phyloP scores from a whole-genome alignment of 1,140 invertebrate species.

The Sminthurinus signatus region DNA sequence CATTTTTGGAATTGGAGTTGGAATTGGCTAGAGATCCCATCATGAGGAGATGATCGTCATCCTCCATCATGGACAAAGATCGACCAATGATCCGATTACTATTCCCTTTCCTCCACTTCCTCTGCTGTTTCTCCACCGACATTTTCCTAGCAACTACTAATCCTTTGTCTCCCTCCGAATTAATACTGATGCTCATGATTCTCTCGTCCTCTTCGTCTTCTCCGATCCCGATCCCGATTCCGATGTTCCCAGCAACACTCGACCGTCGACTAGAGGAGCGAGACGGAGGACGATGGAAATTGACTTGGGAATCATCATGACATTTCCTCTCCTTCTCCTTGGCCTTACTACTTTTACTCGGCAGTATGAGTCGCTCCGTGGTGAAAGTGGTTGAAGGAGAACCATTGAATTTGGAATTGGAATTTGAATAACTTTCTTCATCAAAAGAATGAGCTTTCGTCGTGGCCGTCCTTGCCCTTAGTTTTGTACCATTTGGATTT shows the following conservation, averaged over 20 bases:
- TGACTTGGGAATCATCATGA: not conserved
- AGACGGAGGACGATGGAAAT: too few species aligned
- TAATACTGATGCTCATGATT: not conserved
- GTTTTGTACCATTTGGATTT: conserved; percentile 11
- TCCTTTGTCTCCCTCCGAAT: not conserved
- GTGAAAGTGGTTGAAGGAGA: too few species aligned
- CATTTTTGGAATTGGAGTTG: not conserved
- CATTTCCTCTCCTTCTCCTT: not conserved
- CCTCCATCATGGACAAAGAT: conserved; percentile 26
- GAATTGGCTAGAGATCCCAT: not conserved
- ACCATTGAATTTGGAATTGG: too few species aligned
- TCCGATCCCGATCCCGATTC: not conserved
- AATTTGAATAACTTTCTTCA: conserved; percentile 1
- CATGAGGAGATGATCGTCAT: conserved; percentile 14
- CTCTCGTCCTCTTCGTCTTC: not conserved
- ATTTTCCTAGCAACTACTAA: conserved; percentile 30
- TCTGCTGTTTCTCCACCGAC: conserved; percentile 27
- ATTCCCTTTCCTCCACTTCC: conserved; percentile 5
- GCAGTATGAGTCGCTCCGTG: not conserved
- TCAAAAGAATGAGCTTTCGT: conserved; percentile 2
- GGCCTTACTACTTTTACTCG: too few species aligned
- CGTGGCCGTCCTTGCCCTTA: conserved; percentile 15
- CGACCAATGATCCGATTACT: not conserved
- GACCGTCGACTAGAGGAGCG: too few species aligned
- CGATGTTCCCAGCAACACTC: too few species aligned